Conservation (phyloP, 2,797 vertebrate genomes). For the Gymnothorax javanicus region DNA sequence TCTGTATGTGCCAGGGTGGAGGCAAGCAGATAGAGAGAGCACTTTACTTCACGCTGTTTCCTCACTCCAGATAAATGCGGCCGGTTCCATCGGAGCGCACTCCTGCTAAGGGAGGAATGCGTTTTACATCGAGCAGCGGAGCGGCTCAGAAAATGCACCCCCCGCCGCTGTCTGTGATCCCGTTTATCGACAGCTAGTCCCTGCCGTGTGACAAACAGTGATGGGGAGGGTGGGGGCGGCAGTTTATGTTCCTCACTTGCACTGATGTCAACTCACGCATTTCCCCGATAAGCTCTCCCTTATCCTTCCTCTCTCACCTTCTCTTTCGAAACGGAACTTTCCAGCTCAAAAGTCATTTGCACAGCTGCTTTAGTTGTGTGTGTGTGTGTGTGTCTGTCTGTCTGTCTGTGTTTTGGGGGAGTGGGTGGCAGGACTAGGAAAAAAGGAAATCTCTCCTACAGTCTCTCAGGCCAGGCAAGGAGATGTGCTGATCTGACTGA, state of each 20-base stretch:
- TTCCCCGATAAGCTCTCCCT: not conserved
- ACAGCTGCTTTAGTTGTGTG: not conserved
- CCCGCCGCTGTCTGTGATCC: not conserved
- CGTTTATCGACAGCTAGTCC: not conserved
- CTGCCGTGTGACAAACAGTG: not conserved
- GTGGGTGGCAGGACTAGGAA: not conserved
- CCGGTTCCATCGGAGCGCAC: not conserved
- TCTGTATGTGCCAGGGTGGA: not conserved
- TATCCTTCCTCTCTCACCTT: not conserved
- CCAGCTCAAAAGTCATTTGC: not conserved
- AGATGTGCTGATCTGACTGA: constrained; percentile 42
- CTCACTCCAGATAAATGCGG: not conserved
- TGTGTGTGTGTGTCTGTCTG: not conserved
- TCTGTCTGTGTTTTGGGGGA: constrained; percentile 20
- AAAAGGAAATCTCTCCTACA: constrained; percentile 19
- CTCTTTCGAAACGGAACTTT: not conserved
- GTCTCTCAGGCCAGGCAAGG: not conserved
- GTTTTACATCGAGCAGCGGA: not conserved
- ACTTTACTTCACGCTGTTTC: constrained; percentile 18
- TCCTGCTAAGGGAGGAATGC: not conserved
- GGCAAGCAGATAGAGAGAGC: not conserved
- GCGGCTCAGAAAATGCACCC: not conserved
- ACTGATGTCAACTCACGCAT: not conserved
- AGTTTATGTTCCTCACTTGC: not conserved
- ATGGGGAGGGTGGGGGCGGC: not conserved